Conservation (phyloP, 2,797 vertebrate genomes). For the Helostoma temminkii region DNA sequence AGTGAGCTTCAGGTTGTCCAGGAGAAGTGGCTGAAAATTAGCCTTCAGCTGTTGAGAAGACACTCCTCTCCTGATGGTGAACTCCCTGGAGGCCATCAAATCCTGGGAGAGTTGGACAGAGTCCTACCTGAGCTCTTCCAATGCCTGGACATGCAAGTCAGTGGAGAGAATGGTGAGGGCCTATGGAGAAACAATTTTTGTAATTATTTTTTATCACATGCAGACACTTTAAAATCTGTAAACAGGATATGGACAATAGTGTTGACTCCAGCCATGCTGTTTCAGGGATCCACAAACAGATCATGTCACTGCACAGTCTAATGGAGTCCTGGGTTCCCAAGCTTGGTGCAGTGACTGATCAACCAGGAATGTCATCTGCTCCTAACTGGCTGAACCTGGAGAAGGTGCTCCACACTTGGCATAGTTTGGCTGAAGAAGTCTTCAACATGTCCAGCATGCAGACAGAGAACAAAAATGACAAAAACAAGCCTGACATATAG, state of each 20-base stretch:
- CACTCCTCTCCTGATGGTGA: conserved; percentile 77
- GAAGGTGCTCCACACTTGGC: conserved; percentile 74
- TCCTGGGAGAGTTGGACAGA: conserved; percentile 75
- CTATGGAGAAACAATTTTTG: not conserved
- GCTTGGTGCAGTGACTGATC: conserved; percentile 52
- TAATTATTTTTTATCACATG: not conserved
- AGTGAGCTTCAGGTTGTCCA: conserved; percentile 70
- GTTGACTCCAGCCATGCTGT: conserved; percentile 8
- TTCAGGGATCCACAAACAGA: conserved; percentile 80
- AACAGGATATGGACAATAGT: not conserved
- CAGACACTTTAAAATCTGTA: not conserved
- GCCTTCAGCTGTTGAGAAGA: conserved; percentile 79
- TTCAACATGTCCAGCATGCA: conserved; percentile 61
- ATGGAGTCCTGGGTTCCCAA: conserved; percentile 82
- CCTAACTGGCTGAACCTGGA: conserved; percentile 79
- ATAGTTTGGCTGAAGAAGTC: conserved; percentile 69
- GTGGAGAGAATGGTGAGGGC: conserved; percentile 85
- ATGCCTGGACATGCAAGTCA: conserved; percentile 78
- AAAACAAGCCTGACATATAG: conserved; percentile 52
- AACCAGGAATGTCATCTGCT: conserved; percentile 26
- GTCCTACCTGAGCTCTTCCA: conserved; percentile 71
- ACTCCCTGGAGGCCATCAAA: conserved; percentile 55
- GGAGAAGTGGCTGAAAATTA: conserved; percentile 82
- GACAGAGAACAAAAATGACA: conserved; percentile 48
- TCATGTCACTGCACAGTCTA: conserved; percentile 73